A percentile compares a stretch with the other conserved stretches of the same genome.
Evolutionary conservation across 2,888 invertebrate genomes (phyloP).

Genomic region (Adelognathus sp.): DNA sequence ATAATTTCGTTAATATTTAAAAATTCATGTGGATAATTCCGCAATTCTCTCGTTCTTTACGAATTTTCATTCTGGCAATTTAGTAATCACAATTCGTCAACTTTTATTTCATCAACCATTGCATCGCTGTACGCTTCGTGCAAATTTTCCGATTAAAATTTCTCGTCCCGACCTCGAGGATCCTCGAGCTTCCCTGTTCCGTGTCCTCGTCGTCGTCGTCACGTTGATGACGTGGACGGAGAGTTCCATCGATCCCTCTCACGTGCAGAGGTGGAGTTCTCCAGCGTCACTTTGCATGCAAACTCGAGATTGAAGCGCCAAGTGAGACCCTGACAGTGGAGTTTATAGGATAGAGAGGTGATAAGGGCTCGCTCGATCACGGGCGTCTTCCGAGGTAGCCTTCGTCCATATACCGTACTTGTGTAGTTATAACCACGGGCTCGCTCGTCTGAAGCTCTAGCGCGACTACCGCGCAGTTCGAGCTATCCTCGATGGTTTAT

Average conservation of each 20-base stretch:
- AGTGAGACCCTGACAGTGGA: constrained; percentile 36
- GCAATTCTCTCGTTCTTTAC: too few species aligned
- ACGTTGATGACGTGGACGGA: constrained; percentile 1
- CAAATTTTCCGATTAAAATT: background rate
- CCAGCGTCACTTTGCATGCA: constrained; percentile 38
- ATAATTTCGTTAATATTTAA: too few species aligned
- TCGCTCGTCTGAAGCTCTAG: background rate
- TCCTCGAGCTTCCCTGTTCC: constrained; percentile 12
- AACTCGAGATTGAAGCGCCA: constrained; percentile 25
- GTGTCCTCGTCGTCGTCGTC: background rate
- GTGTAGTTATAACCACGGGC: constrained; percentile 1
- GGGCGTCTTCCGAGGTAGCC: background rate
- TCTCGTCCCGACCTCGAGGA: constrained; percentile 32
- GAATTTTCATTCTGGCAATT: background rate
- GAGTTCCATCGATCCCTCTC: constrained; percentile 25
- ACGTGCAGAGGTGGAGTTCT: background rate
- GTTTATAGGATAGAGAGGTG: constrained; percentile 39
- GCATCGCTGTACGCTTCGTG: background rate
- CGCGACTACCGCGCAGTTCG: constrained; percentile 7
- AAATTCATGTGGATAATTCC: too few species aligned
- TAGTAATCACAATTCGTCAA: background rate
- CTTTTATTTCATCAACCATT: background rate
- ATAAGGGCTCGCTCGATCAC: constrained; percentile 29
- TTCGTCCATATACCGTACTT: background rate
- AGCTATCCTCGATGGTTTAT: constrained; percentile 8